Base-by-base conservation (phyloP, 1,140 invertebrate genomes). In the Eupristina koningsbergeri region DNA sequence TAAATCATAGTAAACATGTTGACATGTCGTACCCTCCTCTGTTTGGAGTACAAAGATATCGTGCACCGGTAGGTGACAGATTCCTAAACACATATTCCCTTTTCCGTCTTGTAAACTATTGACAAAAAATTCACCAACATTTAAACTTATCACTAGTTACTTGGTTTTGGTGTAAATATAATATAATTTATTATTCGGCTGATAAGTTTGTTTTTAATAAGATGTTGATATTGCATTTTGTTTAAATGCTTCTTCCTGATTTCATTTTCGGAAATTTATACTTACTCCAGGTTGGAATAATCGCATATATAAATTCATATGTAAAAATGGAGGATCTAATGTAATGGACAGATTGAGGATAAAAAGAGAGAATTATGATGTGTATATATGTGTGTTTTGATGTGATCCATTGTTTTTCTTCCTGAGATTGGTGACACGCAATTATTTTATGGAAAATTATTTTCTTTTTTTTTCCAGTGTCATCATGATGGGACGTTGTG, bases 1-100 rank as follows among this genome's bases (percentile, higher is more conserved):
- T 67, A 36, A 67, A 67, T 67, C 64, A 36, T 36, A 67, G 64
- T 67, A 67, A 67, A 67, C 31, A 67, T 36, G 64, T 64, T 67
- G 64, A 39, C 34, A 36, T 19, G 31, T 36, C 31, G 31, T 67
- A 67, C 31, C 34, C 31, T 67, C 17, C 31, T 67, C 64, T 67
- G 31, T 67, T 39, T 36, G 15, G 31, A 36, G 31, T 67, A 36
- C 64, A 67, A 67, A 67, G 64, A 22, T 17, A 67, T 67, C 36
- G 29, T 15, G 17, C 31, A 67, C 13, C 31, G 31, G 31, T 19
- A 8, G 36, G 15, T 36, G 64, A 67, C 64, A 36, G 29, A 67
- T 67, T 36, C 17, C 3, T 19, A 31, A 17, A 36, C 11, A 45
- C 11, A 67, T 36, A 36, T 39, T 36, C 36, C 31, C 3, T 7